These are phyloP conservation scores for Stegostoma tigrinum DNA, from an alignment of 2,113 vertebrate species.

Conservation along the genomic window DNA sequence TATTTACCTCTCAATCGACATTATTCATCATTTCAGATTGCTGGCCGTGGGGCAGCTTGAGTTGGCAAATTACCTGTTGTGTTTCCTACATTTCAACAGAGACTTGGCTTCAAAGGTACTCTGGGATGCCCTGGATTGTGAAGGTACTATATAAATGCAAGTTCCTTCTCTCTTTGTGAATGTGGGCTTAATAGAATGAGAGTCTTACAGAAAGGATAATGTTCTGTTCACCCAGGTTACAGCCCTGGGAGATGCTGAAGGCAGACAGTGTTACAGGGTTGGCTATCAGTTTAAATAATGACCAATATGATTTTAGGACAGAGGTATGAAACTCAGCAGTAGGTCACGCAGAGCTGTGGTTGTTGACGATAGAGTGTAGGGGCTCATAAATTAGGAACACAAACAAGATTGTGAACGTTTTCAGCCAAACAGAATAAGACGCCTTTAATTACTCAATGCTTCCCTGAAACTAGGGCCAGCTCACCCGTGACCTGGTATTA, in stretches of 20 bases:
- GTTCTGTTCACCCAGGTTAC: background rate
- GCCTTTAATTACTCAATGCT: background rate
- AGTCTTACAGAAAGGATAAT: background rate
- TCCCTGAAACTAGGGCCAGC: background rate
- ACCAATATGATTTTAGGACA: background rate
- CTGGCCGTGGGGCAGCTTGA: background rate
- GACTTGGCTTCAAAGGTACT: background rate
- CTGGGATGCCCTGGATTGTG: background rate
- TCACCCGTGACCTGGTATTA: background rate
- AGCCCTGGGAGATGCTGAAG: background rate
- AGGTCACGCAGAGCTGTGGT: background rate
- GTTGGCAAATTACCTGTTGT: background rate
- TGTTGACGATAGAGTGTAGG: too few species aligned
- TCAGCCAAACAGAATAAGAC: background rate
- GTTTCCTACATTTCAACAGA: background rate
- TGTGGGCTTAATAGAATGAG: background rate
- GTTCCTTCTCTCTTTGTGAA: background rate
- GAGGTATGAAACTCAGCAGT: background rate
- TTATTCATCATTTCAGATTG: too few species aligned
- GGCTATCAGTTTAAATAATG: background rate
- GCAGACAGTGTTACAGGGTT: background rate
- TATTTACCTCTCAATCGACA: background rate
- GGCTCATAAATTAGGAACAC: background rate
- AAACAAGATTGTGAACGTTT: background rate
- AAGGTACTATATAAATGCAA: background rate